Percentiles rank a stretch among this genome's conserved stretches.
Conservation (phyloP, 2,797 vertebrate genomes). For the Capromys pilorides region DNA sequence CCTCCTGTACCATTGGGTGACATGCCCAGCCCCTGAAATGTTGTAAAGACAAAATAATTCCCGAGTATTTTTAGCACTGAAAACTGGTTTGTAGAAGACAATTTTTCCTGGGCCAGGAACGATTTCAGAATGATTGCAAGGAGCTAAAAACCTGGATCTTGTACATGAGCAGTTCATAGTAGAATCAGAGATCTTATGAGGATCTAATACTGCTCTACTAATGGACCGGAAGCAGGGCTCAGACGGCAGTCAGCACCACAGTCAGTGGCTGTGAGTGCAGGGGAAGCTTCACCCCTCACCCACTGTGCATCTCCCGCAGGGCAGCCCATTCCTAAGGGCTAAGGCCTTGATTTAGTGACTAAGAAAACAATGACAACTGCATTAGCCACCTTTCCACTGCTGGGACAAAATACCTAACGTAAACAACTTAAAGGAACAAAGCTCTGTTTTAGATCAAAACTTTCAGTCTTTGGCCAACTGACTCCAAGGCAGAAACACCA, state of each 20-base stretch:
- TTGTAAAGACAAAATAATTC: neutral
- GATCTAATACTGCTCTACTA: neutral
- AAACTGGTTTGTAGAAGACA: neutral
- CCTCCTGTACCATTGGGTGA: neutral
- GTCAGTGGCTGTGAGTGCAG: neutral
- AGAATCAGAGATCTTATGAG: neutral
- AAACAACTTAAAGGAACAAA: neutral
- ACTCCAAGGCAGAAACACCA: neutral
- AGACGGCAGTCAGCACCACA: neutral
- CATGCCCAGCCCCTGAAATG: neutral
- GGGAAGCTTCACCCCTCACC: neutral
- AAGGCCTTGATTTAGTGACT: neutral
- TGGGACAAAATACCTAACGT: too few relatives aligned
- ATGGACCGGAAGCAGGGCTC: neutral
- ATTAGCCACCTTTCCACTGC: too few relatives aligned
- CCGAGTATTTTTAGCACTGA: neutral
- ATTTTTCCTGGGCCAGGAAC: neutral
- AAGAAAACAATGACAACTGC: neutral
- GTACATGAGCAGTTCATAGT: neutral
- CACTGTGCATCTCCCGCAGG: neutral
- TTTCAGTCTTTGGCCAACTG: neutral
- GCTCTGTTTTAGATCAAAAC: neutral
- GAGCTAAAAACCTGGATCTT: neutral
- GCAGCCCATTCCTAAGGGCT: neutral
- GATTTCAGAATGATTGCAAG: neutral